Evolutionary conservation across 2,888 invertebrate species (phyloP), one percentile per base, ranked within the genome.

Genomic region (Mycogona germanica): DNA sequence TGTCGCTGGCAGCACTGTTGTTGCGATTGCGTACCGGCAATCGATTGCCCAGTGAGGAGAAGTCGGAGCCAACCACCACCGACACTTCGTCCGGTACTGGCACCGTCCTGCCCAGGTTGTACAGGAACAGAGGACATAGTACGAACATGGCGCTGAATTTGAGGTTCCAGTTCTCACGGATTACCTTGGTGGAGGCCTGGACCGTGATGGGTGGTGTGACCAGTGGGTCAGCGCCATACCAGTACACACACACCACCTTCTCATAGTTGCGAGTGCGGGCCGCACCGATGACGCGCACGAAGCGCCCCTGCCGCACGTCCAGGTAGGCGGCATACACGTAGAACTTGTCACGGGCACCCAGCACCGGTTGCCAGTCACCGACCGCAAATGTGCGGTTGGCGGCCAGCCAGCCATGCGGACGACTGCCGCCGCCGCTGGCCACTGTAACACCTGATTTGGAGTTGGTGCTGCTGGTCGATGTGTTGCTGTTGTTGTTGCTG

Each of bases 121-220:
- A 40, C 9, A 51, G 28, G 35, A 49, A 51, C 6, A 64, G 7
- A 3, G 86, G 81, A 63, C 91, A 92, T 58, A 89, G 73, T 26
- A 92, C 79, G 68, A 89, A 92, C 63, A 86, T 84, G 7, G 92
- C 92, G 41, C 65, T 65, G 61, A 87, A 92, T 67, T 87, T 87
- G 26, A 92, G 73, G 68, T 87, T 91, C 92, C 92, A 92, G 68
- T 92, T 91, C 68, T 92, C 92, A 23, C 89, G 76, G 55, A 92
- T 91, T 2, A 87, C 80, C 83, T 66, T 65, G 30, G 70, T 70
- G 59, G 57, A 55, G 12, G 61, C 63, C 12, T 54, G 55, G 7
- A 63, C 61, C 1, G 56, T 50, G 7, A 59, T 57, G n/a, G n/a
- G n/a, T n/a, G n/a, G n/a, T 7, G 62, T 55, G 5, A 52, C 47